These are phyloP conservation scores for Macquaria australasica DNA, from an alignment of 2,113 vertebrate species.

Conservation along the genomic window DNA sequence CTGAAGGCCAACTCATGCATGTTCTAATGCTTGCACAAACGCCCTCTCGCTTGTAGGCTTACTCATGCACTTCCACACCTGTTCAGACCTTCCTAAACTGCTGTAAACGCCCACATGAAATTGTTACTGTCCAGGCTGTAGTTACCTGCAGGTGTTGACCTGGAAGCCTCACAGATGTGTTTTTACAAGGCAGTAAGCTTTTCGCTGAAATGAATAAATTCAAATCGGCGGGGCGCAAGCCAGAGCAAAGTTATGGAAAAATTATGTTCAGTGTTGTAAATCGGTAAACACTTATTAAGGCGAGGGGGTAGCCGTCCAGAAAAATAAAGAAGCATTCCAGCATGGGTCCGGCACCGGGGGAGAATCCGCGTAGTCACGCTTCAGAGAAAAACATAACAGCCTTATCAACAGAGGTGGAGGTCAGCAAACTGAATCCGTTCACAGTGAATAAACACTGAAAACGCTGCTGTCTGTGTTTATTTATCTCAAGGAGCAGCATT, in stretches of 20 bases:
- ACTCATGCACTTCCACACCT: constrained; percentile 34
- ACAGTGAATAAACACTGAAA: constrained; percentile 38
- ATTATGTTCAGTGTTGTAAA: constrained; percentile 3
- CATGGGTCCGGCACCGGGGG: background rate
- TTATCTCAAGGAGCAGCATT: background rate
- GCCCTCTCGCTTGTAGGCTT: background rate
- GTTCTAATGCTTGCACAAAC: background rate
- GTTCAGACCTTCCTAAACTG: constrained; percentile 18
- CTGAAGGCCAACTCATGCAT: background rate
- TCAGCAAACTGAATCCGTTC: constrained; percentile 41
- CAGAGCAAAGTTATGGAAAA: constrained; percentile 27
- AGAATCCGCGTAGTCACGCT: constrained; percentile 26
- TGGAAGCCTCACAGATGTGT: constrained; percentile 44
- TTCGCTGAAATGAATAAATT: background rate
- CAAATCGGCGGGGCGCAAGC: background rate
- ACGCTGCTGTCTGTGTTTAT: constrained; percentile 23
- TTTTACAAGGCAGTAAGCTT: constrained; percentile 40
- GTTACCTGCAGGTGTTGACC: constrained; percentile 60
- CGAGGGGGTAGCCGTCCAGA: background rate
- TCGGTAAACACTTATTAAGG: constrained; percentile 36
- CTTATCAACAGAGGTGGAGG: constrained; percentile 53
- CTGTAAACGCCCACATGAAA: constrained; percentile 38
- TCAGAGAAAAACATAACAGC: constrained; percentile 36
- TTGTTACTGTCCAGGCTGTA: constrained; percentile 36
- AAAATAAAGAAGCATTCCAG: constrained; percentile 52